Conservation (phyloP, 2,113 vertebrate genomes). For the Entelurus aequoreus region DNA sequence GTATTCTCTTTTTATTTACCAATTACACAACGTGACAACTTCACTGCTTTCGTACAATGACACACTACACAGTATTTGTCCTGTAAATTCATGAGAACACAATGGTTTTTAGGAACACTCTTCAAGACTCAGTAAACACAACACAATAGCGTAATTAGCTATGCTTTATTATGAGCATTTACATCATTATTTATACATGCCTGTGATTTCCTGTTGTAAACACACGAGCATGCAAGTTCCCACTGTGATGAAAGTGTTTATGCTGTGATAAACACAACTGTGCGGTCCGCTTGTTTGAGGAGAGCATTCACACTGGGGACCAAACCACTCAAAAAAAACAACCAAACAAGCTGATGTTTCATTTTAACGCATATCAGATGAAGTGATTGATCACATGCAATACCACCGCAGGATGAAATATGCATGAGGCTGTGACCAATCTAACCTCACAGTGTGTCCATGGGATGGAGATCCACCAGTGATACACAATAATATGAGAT, state of each 20-base stretch:
- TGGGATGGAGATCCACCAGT: background rate
- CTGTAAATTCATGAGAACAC: too few species aligned
- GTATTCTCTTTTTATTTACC: too few species aligned
- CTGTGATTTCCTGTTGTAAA: background rate
- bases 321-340: constrained; percentile 7
- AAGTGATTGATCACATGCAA: constrained; percentile 1
- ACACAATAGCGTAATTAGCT: too few species aligned
- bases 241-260: constrained; percentile 2
- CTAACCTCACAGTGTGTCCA: background rate
- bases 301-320: constrained; percentile 4
- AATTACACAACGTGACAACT: too few species aligned
- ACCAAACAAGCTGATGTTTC: background rate
- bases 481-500: background rate
- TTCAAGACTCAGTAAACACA: too few species aligned
- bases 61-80: too few species aligned
- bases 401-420: background rate
- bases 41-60: too few species aligned
- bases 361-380: background rate
- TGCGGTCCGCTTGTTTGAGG: background rate
- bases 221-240: background rate
- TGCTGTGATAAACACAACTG: constrained; percentile 4
- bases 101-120: too few species aligned
- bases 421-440: background rate
- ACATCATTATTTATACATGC: too few species aligned
- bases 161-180: too few species aligned